Evolutionary conservation across 2,888 invertebrate species (phyloP).

Genomic region (Biston betularia): DNA sequence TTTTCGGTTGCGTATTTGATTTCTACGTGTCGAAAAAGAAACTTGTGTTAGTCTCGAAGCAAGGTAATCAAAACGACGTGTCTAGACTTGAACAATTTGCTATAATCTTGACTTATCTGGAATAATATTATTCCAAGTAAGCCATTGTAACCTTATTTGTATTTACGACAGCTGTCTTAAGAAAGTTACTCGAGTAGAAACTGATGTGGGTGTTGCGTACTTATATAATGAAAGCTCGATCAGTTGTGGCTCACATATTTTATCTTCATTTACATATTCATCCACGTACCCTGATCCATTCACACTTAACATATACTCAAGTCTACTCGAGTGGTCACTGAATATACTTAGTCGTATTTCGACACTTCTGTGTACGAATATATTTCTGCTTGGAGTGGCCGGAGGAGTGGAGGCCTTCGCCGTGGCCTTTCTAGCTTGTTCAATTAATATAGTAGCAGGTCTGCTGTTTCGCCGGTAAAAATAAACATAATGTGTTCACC

Average conservation of each 20-base stretch:
- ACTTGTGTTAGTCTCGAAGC: slow-evolving; percentile 39
- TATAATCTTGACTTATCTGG: slow-evolving; percentile 54
- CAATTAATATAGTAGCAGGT: slow-evolving; percentile 61
- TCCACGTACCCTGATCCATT: slow-evolving; percentile 21
- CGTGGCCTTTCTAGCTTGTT: slow-evolving; percentile 72
- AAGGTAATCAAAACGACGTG: slow-evolving; percentile 52
- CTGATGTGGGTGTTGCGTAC: slow-evolving; percentile 37
- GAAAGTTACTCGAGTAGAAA: slow-evolving; percentile 59
- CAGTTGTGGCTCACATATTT: slow-evolving; percentile 37
- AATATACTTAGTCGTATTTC: slow-evolving; percentile 11
- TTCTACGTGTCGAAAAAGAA: slow-evolving; percentile 44
- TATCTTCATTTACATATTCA: slow-evolving; percentile 34
- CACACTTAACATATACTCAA: slow-evolving; percentile 27
- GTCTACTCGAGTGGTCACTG: slow-evolving; percentile 18
- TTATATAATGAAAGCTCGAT: slow-evolving; percentile 49
- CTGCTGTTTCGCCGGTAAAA: slow-evolving; percentile 60
- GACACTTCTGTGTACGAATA: slow-evolving; percentile 19
- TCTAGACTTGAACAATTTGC: slow-evolving; percentile 49
- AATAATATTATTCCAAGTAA: slow-evolving; percentile 58
- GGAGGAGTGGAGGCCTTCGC: slow-evolving; percentile 65
- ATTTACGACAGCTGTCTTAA: slow-evolving; percentile 52
- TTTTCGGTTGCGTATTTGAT: slow-evolving; percentile 24
- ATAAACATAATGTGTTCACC: slow-evolving; percentile 67
- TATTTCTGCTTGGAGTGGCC: slow-evolving; percentile 39
- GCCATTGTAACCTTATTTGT: slow-evolving; percentile 55